Conservation (phyloP, 2,888 invertebrate genomes). For the Lasioglossum vierecki region DNA sequence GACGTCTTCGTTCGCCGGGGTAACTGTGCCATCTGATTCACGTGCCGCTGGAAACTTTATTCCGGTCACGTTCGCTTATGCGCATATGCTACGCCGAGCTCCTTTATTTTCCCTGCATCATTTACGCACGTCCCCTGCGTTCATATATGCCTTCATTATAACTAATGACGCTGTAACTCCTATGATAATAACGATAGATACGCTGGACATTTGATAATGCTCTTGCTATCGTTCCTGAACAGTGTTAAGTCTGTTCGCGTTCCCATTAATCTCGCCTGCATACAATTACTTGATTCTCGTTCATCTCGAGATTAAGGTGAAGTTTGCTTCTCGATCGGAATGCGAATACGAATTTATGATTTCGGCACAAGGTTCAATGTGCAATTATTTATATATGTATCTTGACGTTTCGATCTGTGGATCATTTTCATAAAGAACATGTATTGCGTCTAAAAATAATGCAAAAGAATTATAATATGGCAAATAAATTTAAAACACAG, state of each 20-base stretch:
- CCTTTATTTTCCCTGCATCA: slow-evolving; percentile 55
- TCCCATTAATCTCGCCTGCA: background rate
- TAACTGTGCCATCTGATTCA: slow-evolving; percentile 60
- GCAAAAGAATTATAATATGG: no score
- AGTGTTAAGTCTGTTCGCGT: background rate
- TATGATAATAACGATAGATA: slow-evolving; percentile 42
- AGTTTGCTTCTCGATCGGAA: no score
- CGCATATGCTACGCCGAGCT: slow-evolving; percentile 40
- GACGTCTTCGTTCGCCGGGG: slow-evolving; percentile 51
- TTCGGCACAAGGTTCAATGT: no score
- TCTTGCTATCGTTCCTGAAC: slow-evolving; percentile 30
- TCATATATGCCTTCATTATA: slow-evolving; percentile 55
- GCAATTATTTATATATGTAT: no score
- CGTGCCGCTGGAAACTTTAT: slow-evolving; percentile 48
- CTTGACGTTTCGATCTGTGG: no score
- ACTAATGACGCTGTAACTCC: slow-evolving; percentile 56
- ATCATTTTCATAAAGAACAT: no score
- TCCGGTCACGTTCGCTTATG: slow-evolving; percentile 58
- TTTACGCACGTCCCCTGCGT: slow-evolving; percentile 55
- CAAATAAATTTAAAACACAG: no score
- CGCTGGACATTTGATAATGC: slow-evolving; percentile 35
- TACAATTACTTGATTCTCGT: background rate
- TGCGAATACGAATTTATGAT: no score
- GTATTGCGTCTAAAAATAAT: no score
- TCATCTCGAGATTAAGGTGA: background rate